phyloP scores from a whole-genome alignment of 2,113 vertebrate genomes.

The Symphodus melops region DNA sequence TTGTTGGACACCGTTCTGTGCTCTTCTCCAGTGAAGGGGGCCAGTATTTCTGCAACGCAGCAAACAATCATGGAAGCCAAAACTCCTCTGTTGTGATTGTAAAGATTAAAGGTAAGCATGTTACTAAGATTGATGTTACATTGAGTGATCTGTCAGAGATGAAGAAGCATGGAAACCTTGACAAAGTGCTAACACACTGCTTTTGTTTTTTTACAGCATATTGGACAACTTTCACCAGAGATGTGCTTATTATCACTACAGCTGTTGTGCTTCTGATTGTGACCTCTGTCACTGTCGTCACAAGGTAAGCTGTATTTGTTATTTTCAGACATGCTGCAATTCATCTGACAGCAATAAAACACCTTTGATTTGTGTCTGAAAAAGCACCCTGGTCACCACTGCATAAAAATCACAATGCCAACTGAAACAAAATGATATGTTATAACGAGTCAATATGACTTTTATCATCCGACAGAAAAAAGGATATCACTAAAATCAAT shows the following conservation, averaged over 20 bases:
- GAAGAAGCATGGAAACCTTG: neutral
- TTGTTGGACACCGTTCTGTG: conserved; percentile 9
- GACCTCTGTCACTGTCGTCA: neutral
- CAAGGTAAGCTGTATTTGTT: conserved; percentile 7
- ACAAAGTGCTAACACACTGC: neutral
- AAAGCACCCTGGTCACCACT: too few species aligned
- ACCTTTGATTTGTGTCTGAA: too few species aligned
- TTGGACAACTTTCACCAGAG: conserved; percentile 1
- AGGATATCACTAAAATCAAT: too few species aligned
- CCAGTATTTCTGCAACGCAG: conserved; percentile 29
- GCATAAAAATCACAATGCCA: too few species aligned
- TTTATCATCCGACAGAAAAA: too few species aligned
- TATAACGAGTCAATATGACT: too few species aligned
- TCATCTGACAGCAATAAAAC: too few species aligned
- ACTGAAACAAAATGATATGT: too few species aligned
- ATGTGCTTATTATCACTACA: neutral
- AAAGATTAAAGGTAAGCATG: conserved; percentile 12
- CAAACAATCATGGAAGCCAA: conserved; percentile 47
- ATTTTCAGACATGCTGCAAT: too few species aligned
- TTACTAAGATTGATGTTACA: neutral
- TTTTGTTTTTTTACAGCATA: conserved; percentile 10
- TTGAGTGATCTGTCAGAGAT: neutral
- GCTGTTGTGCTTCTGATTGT: conserved; percentile 15
- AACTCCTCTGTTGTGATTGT: conserved; percentile 43
- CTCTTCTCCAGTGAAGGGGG: neutral